Evolutionary conservation across 2,888 invertebrate species (phyloP).

Genomic region (Trichacis sp.): DNA sequence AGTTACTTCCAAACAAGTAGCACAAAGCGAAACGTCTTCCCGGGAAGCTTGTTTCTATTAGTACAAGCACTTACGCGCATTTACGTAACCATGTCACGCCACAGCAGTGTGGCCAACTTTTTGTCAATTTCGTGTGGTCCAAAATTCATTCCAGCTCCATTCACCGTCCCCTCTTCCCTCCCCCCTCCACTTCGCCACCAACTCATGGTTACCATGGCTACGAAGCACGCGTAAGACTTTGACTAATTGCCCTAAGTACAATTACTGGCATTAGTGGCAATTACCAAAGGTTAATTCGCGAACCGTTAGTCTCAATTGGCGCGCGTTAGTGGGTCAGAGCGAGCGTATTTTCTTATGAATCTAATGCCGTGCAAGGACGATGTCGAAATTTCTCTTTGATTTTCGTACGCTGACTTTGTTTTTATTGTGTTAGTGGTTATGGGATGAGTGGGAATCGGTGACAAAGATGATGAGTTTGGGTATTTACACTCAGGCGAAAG

Average conservation of each 20-base stretch:
- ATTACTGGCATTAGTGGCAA: conserved; percentile 63
- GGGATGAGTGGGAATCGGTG: too few relatives aligned
- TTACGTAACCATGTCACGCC: conserved; percentile 47
- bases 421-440: too few relatives aligned
- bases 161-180: conserved; percentile 22
- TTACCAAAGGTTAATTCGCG: conserved; percentile 63
- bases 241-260: conserved; percentile 58
- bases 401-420: too few relatives aligned
- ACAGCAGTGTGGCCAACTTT: conserved; percentile 43
- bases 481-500: too few relatives aligned
- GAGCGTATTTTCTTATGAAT: conserved; percentile 49
- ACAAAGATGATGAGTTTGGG: too few relatives aligned
- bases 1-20: conserved; percentile 33
- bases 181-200: conserved; percentile 19
- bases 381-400: not conserved
- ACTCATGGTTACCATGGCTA: conserved; percentile 33
- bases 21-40: conserved; percentile 35
- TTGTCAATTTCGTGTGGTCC: conserved; percentile 47
- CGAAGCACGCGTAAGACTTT: conserved; percentile 56
- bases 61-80: conserved; percentile 43
- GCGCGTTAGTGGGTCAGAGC: conserved; percentile 59
- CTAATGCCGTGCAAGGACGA: conserved; percentile 31
- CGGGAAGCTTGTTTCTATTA: conserved; percentile 49
- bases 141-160: conserved; percentile 38
- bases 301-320: conserved; percentile 58